These are phyloP conservation scores for Holcopasites calliopsidis DNA, from an alignment of 1,140 invertebrate genomes.

Conservation along the genomic window DNA sequence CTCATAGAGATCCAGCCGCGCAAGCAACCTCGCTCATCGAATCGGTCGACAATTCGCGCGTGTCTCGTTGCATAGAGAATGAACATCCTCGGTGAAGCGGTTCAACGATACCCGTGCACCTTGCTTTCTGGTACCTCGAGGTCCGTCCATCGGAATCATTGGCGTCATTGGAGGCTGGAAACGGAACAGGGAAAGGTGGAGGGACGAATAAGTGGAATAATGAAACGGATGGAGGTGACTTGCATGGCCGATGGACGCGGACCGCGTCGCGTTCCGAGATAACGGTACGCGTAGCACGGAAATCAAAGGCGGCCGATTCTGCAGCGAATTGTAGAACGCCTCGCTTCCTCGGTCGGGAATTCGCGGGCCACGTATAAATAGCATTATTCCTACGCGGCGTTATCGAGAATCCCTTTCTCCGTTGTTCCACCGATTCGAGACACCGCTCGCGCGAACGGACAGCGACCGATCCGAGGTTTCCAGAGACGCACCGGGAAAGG, in stretches of 20 bases:
- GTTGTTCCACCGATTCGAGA: background rate
- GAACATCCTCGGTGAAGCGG: too few relatives aligned
- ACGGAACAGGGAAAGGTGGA: too few relatives aligned
- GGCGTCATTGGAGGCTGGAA: too few relatives aligned
- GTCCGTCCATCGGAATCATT: too few relatives aligned
- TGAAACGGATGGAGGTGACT: background rate
- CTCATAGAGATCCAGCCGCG: too few relatives aligned
- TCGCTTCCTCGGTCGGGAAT: constrained; percentile 57
- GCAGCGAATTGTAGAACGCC: constrained; percentile 7
- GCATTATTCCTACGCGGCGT: constrained; percentile 32
- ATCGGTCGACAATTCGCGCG: too few relatives aligned
- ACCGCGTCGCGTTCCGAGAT: constrained; percentile 12
- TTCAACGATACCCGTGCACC: too few relatives aligned
- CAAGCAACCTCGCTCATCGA: too few relatives aligned
- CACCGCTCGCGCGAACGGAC: background rate
- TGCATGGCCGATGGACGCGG: background rate
- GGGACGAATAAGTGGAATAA: too few relatives aligned
- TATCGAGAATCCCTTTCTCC: background rate
- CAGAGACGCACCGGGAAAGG: too few relatives aligned
- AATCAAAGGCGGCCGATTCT: constrained; percentile 3
- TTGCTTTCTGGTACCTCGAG: too few relatives aligned
- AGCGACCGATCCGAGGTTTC: background rate
- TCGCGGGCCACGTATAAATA: constrained; percentile 53
- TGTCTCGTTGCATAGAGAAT: too few relatives aligned
- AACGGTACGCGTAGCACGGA: constrained; percentile 22